Evolutionary conservation across 2,888 invertebrate genomes (phyloP), one percentile per base, ranked within the genome.

Genomic region (Pogonocherus hispidulus): DNA sequence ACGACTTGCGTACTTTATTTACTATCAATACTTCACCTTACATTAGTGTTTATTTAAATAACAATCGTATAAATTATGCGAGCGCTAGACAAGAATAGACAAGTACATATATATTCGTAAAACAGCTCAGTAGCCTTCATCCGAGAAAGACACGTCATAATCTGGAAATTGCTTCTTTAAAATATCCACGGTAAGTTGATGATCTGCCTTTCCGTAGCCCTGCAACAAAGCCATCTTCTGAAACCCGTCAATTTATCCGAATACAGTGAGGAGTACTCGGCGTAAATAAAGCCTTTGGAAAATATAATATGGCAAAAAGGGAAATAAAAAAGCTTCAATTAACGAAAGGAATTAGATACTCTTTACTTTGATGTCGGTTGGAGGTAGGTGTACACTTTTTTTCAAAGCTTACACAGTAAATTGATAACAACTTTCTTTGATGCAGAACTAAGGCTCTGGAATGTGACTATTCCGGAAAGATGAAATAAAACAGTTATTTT

Each of bases 121-220:
- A 27, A 2, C 14, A 11, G 16, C 14, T 85, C 86, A 94, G 85
- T 95, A 95, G 56, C 95, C 95, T 77, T 96, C 97, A 87, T 97
- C 92, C 68, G 94, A 93, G 82, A 92, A 93, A 67, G 93, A 91
- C 72, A 98, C 91, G 9, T 89, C 85, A 81, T 97, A 97, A 70
- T 91, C 90, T 0, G 91, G 87, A 84, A 90, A 98, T 51, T 89
- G 88, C 66, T 89, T 90, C 83, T 93, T 92, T 70, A 98, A 84
- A 49, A 98, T 83, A 63, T 89, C 89, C 2, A 93, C 95, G 1
- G 95, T 87, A 27, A 92, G 85, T 71, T 90, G 87, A 86, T 98
- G 98, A 85, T 98, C 96, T 0, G 97, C 97, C 84, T 92, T 92
- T 1, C 98, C 98, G 82, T 91, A 98, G 0, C 95, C 94, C 89